phyloP scores from a whole-genome alignment of 2,113 vertebrate genomes.

The Dinomys branickii region DNA sequence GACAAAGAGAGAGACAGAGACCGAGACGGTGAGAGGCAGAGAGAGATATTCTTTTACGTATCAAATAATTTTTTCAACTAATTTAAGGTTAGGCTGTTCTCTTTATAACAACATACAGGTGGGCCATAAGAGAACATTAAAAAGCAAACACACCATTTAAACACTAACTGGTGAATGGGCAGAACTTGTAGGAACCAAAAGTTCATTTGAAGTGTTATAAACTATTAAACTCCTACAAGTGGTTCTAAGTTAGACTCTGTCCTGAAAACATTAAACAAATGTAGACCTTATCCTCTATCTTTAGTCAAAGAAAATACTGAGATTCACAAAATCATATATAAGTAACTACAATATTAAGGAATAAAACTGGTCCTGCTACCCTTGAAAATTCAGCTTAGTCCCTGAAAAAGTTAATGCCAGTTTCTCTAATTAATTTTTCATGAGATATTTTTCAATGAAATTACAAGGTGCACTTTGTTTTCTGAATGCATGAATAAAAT shows the following conservation, averaged over 20 bases:
- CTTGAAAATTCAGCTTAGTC: neutral
- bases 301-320: neutral
- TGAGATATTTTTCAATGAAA: slow-evolving; percentile 21
- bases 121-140: neutral
- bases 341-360: neutral
- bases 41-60: neutral
- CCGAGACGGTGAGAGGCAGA: too few species aligned
- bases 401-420: neutral
- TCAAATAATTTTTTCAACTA: neutral
- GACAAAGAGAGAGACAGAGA: too few species aligned
- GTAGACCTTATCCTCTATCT: neutral
- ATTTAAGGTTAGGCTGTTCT: neutral
- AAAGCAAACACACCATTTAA: neutral
- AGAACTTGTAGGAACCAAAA: neutral
- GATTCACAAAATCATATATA: neutral
- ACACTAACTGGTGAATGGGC: neutral
- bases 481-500: neutral
- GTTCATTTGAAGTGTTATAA: neutral
- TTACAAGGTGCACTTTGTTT: neutral
- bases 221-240: neutral
- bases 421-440: slow-evolving; percentile 33
- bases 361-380: neutral
- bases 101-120: neutral
- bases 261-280: neutral
- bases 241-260: neutral